Conservation (phyloP, 2,113 vertebrate species). For the Gopherus evgoodei region DNA sequence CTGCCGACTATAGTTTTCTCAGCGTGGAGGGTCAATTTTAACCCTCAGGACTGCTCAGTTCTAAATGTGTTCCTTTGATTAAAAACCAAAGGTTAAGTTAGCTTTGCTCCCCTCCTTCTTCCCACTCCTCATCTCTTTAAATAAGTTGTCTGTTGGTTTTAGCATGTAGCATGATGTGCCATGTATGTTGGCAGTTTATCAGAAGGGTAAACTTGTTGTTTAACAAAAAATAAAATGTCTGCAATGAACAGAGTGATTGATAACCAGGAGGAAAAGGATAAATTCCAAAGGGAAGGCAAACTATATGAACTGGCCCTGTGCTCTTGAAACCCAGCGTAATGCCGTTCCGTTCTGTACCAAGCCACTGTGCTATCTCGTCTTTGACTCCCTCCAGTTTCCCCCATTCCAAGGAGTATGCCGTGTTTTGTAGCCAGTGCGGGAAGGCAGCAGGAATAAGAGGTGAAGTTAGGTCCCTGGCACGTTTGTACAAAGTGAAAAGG, state of each 20-base stretch:
- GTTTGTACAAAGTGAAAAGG: background rate
- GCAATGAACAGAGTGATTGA: background rate
- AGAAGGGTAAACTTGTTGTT: background rate
- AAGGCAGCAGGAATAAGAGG: background rate
- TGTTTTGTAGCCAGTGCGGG: background rate
- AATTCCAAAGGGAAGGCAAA: background rate
- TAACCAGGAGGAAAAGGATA: background rate
- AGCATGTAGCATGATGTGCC: background rate
- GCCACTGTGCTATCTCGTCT: background rate
- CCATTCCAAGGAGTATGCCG: background rate
- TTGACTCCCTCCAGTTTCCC: background rate
- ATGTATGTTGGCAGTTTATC: background rate
- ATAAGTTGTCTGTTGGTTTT: background rate
- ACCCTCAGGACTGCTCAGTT: background rate
- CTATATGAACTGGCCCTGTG: rapidly evolving
- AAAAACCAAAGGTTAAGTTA: background rate
- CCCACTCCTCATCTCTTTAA: background rate
- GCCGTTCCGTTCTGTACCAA: background rate
- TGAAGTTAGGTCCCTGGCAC: background rate
- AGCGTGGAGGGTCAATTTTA: slow-evolving; percentile 40
- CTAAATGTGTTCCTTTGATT: background rate
- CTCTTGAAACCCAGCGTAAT: background rate
- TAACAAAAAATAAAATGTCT: background rate
- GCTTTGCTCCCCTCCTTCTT: background rate
- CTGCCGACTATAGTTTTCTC: background rate